Evolutionary conservation across 2,113 vertebrate genomes (phyloP).

Genomic region (Leucosticte australis): DNA sequence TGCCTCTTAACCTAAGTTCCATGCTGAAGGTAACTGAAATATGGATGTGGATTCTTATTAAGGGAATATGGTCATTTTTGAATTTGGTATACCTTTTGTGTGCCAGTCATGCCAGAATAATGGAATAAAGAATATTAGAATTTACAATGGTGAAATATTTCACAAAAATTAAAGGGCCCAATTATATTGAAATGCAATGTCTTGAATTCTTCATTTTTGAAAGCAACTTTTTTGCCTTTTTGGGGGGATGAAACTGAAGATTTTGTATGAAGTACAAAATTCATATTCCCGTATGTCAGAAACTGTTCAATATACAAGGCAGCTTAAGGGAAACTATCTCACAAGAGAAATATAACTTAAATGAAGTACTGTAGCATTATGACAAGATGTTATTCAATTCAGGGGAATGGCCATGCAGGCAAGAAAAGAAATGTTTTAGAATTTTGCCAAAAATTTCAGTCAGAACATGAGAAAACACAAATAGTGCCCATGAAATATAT

Average conservation of each 20-base stretch:
- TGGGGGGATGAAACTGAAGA: background rate
- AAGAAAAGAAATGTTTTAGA: background rate
- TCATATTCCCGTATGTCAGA: accelerated
- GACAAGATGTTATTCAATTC: background rate
- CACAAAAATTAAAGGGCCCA: background rate
- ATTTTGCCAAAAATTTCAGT: background rate
- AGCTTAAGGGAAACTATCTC: background rate
- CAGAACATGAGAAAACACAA: background rate
- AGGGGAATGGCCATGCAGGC: background rate
- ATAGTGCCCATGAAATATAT: background rate
- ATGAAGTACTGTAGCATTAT: background rate
- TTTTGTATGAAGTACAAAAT: background rate
- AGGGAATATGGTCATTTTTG: background rate
- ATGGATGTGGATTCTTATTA: background rate
- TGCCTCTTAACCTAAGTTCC: background rate
- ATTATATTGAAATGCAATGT: background rate
- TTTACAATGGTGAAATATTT: background rate
- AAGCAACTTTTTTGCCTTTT: background rate
- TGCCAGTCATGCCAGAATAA: background rate
- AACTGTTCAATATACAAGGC: background rate
- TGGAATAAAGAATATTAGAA: background rate
- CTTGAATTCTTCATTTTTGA: background rate
- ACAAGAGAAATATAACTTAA: background rate
- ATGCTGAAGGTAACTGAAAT: background rate
- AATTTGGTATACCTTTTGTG: background rate